Evolutionary conservation across 2,113 vertebrate species (phyloP), one percentile per base, ranked within the genome.

Genomic region (Gnathochromis pfefferi): DNA sequence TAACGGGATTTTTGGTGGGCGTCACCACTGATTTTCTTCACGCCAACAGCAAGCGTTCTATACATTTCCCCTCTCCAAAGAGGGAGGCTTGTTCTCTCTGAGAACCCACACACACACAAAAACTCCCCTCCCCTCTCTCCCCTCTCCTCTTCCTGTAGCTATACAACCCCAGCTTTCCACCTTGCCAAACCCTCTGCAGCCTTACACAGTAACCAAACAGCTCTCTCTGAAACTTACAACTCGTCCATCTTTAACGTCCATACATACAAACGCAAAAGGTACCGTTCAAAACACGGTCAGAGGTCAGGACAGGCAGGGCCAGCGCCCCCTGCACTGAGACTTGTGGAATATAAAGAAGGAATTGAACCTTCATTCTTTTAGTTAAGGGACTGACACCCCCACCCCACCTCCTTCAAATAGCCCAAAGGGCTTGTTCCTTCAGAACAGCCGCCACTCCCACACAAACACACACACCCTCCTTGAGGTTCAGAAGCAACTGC

Each of bases 381-480:
- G 7, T 85, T 31, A 33, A 7, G 23, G 31, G 2, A 6, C 68
- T 51, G 35, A 49, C 42, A 49, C 70, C 70, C 23, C 86, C 73
- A 87, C 51, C 17, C 81, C 81, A 47, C 90, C 68, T 53, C 73
- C 53, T 6, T 70, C 26, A 85, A 53, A 88, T 51, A 82, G 73
- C 73, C 70, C 42, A 49, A 49, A 80, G 73, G 55, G 81, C 53
- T 68, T 26, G 75, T 86, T 79, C 79, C 49, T 5, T 40, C 7
- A 86, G 53, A 93, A 80, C 80, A 78, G 49, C 51, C 13, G 21
- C 81, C 81, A 85, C 89, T 81, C 87, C 86, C 80, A 63, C 79
- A 85, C 84, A 68, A 23, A 89, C 88, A 85, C 89, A 91, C 58
- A 65, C 60, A 65, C 60, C 88, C 87, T 82, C 84, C 89, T 5